Percentiles rank a stretch among this genome's conserved stretches.
These are phyloP conservation scores for Caenorhabditis auriculariae DNA, from an alignment of 2,888 invertebrate species.

Conservation along the genomic window DNA sequence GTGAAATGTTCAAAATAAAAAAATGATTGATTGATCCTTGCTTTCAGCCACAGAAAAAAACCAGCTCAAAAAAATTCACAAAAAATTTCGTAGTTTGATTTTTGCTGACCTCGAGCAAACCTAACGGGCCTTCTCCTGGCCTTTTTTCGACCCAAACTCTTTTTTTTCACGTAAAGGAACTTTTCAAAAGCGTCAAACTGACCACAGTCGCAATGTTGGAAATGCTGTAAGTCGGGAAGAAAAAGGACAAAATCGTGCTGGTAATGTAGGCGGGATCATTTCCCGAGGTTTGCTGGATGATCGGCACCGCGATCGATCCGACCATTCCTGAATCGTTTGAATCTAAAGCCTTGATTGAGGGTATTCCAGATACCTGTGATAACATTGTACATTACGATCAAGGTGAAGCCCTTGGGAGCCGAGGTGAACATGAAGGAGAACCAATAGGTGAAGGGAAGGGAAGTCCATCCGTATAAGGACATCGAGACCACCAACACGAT, in stretches of 20 bases:
- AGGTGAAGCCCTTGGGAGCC: conserved; percentile 52
- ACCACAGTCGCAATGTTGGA: conserved; percentile 7
- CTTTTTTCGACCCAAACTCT: no score
- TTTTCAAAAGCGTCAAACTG: no score
- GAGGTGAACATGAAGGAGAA: conserved; percentile 43
- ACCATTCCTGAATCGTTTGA: conserved; percentile 36
- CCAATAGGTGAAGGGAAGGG: conserved; percentile 43
- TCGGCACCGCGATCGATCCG: conserved; percentile 50
- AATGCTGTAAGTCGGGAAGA: conserved; percentile 16
- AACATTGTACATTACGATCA: conserved; percentile 52
- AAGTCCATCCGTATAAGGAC: conserved; percentile 42
- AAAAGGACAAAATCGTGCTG: conserved; percentile 10
- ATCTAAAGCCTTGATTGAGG: not conserved
- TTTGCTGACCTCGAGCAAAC: no score
- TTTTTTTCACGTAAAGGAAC: not conserved
- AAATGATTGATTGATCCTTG: no score
- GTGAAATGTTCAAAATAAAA: no score
- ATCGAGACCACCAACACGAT: conserved; percentile 15
- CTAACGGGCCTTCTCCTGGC: no score
- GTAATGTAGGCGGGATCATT: conserved; percentile 7
- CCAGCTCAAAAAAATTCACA: no score
- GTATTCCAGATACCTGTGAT: conserved; percentile 23
- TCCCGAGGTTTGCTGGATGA: conserved; percentile 32
- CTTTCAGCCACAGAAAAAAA: no score
- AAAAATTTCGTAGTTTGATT: no score